Base-by-base conservation (phyloP, 2,113 vertebrate genomes). In the Zosterops borbonicus region DNA sequence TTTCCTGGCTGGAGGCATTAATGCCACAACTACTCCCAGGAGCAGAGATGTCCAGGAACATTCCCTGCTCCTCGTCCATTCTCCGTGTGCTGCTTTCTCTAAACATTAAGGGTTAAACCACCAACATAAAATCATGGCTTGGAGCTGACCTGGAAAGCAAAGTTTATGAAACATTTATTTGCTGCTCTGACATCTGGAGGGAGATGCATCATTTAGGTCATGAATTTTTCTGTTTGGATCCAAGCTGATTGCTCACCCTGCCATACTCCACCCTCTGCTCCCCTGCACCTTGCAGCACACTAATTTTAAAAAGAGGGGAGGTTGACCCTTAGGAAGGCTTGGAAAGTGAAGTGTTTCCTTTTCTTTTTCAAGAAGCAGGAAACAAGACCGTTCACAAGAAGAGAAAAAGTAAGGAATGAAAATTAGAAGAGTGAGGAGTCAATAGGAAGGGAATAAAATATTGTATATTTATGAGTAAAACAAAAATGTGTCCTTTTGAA, bases 161-260 rank as follows among this genome's bases (percentile, higher is more conserved):
- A 89, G 79, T 90, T 80, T 44, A 95, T 95, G 68, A 94, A 96
- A 92, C 28, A 96, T 93, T 90, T 78, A 96, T 94, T 78, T n/a
- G 11, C 58, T 75, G 55, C 70, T 81, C 91, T 87, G 80, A 81
- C 76, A 84, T 89, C 83, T 83, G 80, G 89, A 87, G 44, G 77
- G 55, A 95, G 93, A 87, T 71, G 50, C 50, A 91, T 94, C 69
- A 84, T 89, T 93, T 89, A 70, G 94, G 94, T 77, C 82, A 83
- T 83, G 64, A 71, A 71, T 86, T 94, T 91, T 95, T 83, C 83
- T 87, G 59, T 90, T 90, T 90, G 86, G 88, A 81, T 46, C 35
- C 44, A 41, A 68, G 39, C 56, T 52, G 81, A 73, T 87, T 75
- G 58, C 70, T 73, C 46, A 6, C 8, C n/a, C 46, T 77, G 71